phyloP scores from a whole-genome alignment of 2,797 vertebrate species.

The Sebastes ruberrimus region DNA sequence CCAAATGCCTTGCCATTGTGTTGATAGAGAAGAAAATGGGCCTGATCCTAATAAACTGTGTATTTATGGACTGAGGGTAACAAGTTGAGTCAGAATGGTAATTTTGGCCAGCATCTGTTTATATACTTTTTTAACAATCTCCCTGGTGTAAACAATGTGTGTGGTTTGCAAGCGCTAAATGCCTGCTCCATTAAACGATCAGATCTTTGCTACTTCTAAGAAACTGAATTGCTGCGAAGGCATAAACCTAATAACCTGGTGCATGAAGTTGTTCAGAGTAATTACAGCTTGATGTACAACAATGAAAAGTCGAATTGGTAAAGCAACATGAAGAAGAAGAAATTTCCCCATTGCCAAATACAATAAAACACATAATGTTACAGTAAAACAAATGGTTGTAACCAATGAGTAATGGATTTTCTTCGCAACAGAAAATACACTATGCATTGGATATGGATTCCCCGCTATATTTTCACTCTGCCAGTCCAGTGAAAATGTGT shows the following conservation, averaged over 20 bases:
- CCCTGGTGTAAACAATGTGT: constrained; percentile 57
- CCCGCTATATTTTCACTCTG: not conserved
- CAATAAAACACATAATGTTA: not conserved
- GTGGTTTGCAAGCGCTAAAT: constrained; percentile 46
- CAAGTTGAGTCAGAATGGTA: constrained; percentile 50
- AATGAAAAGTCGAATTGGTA: not conserved
- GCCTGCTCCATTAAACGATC: constrained; percentile 42
- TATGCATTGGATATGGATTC: not conserved
- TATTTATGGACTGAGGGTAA: constrained; percentile 59
- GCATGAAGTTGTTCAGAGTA: not conserved
- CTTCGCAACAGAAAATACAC: too few relatives aligned
- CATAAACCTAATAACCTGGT: constrained; percentile 19
- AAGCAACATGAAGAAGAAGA: not conserved
- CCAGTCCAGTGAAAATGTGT: not conserved
- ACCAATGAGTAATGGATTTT: constrained; percentile 1
- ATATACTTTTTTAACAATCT: constrained; percentile 51
- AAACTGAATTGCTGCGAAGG: not conserved
- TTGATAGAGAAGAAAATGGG: constrained; percentile 57
- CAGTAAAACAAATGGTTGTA: not conserved
- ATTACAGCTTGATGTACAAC: not conserved
- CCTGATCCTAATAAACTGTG: constrained; percentile 54
- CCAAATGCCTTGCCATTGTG: constrained; percentile 49
- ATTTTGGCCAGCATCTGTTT: constrained; percentile 57
- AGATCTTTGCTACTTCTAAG: constrained; percentile 30
- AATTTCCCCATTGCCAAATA: not conserved